These are phyloP conservation scores for Podotricha telesiphe DNA, from an alignment of 2,888 invertebrate species.

Conservation along the genomic window DNA sequence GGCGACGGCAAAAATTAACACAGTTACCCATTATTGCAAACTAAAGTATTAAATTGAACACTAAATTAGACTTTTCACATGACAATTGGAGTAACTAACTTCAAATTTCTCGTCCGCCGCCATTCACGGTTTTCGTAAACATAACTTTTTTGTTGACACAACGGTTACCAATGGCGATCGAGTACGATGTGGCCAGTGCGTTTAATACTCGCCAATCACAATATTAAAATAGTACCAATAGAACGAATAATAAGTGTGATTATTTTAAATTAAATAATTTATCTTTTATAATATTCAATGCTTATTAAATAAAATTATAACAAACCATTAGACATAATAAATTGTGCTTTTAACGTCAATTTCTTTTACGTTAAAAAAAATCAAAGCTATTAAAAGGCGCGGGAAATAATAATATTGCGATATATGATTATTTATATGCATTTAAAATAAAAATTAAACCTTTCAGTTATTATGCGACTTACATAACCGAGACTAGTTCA, in stretches of 20 bases:
- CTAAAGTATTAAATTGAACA: conserved; percentile 44
- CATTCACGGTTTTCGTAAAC: conserved; percentile 69
- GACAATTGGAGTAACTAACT: conserved; percentile 60
- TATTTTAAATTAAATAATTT: neutral
- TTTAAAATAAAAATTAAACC: too few relatives aligned
- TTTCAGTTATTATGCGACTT: too few relatives aligned
- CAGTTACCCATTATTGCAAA: conserved; percentile 72
- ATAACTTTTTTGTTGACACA: conserved; percentile 76
- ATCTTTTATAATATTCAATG: neutral
- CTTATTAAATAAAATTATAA: neutral
- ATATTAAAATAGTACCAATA: too few relatives aligned
- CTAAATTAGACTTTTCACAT: conserved; percentile 55
- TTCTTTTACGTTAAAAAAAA: neutral
- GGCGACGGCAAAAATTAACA: conserved; percentile 63
- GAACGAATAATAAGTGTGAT: neutral
- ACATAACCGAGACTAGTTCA: neutral
- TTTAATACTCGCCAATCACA: too few relatives aligned
- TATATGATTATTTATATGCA: neutral
- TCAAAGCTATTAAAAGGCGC: neutral
- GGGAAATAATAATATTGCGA: neutral
- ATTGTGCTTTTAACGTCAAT: neutral
- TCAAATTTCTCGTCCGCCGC: conserved; percentile 70
- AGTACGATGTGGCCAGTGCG: conserved; percentile 65
- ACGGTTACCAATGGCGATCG: conserved; percentile 75
- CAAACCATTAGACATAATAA: neutral